Conservation (phyloP, 2,113 vertebrate species). For the Oreochromis niloticus region DNA sequence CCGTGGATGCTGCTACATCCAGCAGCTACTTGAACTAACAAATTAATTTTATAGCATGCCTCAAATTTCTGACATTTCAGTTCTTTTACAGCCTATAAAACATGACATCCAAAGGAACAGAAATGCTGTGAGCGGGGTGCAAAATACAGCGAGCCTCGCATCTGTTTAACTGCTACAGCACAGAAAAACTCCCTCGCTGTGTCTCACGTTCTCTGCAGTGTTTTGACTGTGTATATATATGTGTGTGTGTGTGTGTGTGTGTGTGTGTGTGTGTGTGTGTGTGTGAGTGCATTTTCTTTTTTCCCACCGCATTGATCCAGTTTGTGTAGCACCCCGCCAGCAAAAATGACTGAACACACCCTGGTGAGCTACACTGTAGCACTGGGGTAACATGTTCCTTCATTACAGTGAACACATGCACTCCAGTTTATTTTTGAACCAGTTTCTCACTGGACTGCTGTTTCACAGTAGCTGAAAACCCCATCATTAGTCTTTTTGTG, state of each 20-base stretch:
- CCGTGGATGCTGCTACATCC: not conserved
- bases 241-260: fast-evolving
- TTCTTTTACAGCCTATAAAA: not conserved
- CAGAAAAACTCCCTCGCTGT: not conserved
- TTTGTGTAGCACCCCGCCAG: not conserved
- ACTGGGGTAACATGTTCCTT: not conserved
- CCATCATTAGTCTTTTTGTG: not conserved
- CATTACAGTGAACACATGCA: not conserved
- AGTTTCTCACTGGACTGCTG: not conserved
- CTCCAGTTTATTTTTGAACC: not conserved
- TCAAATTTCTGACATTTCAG: not conserved
- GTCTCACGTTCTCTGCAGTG: not conserved
- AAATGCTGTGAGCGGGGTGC: not conserved
- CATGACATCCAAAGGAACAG: not conserved
- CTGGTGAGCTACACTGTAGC: not conserved
- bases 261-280: too few species aligned
- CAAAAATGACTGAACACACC: not conserved
- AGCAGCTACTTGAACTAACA: not conserved
- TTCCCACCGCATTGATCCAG: not conserved
- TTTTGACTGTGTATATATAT: not conserved
- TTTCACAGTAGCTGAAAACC: not conserved
- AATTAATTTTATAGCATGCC: not conserved
- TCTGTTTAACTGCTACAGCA: not conserved
- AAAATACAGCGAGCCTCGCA: not conserved
- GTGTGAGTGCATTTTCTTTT: not conserved